phyloP scores from a whole-genome alignment of 2,113 vertebrate genomes.

The Argyrosomus japonicus region DNA sequence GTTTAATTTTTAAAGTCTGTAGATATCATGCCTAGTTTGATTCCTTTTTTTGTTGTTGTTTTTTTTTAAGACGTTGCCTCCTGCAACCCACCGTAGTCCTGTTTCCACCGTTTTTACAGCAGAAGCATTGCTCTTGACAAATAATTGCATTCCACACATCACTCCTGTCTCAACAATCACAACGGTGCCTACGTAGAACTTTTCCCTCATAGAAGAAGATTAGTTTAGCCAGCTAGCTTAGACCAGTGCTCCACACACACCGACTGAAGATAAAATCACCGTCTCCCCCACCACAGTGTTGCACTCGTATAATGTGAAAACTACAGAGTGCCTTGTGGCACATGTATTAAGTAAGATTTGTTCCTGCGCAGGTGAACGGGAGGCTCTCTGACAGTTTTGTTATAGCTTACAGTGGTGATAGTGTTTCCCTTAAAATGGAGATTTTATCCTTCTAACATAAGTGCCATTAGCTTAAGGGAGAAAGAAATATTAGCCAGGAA shows the following conservation, averaged over 20 bases:
- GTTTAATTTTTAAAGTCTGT: constrained; percentile 43
- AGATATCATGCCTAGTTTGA: constrained; percentile 74
- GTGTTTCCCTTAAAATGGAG: constrained; percentile 74
- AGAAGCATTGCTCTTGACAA: constrained; percentile 65
- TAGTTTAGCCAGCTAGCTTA: constrained; percentile 68
- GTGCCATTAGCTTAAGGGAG: constrained; percentile 85
- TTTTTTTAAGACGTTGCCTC: constrained; percentile 40
- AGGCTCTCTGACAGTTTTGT: constrained; percentile 43
- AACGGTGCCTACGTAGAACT: constrained; percentile 83
- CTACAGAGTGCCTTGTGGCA: constrained; percentile 62
- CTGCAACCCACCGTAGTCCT: constrained; percentile 51
- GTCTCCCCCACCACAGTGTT: constrained; percentile 65
- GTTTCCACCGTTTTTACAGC: constrained; percentile 65
- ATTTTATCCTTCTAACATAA: constrained; percentile 82
- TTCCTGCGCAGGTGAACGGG: constrained; percentile 41
- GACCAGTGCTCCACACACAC: constrained; percentile 68
- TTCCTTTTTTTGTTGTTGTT: constrained; percentile 1
- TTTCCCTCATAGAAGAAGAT: constrained; percentile 75
- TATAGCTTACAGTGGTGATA: constrained; percentile 54
- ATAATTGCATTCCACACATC: constrained; percentile 81
- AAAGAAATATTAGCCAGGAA: constrained; percentile 77
- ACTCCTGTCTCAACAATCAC: constrained; percentile 83
- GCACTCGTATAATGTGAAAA: constrained; percentile 68
- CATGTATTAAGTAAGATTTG: constrained; percentile 36
- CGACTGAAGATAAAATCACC: constrained; percentile 50